A percentile compares a stretch with the other conserved stretches of the same genome.
Conservation (phyloP, 2,797 vertebrate genomes). For the Cyclura pinguis region DNA sequence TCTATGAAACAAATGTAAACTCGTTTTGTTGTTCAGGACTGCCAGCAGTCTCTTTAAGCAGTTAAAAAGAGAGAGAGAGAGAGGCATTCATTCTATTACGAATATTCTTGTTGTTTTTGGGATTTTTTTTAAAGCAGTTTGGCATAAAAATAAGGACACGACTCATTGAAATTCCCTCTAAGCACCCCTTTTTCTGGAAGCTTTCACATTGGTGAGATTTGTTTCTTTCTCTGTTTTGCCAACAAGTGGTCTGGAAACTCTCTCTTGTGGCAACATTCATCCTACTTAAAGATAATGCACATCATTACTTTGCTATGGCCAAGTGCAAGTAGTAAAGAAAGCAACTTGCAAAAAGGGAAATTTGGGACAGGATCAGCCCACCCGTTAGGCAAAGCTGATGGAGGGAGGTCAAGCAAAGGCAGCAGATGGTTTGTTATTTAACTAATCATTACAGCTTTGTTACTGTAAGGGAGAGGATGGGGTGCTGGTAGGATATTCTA, state of each 20-base stretch:
- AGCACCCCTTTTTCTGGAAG: slow-evolving; percentile 13
- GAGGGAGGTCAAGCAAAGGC: background rate
- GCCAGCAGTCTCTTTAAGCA: background rate
- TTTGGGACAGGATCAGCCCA: background rate
- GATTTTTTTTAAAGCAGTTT: slow-evolving; percentile 5
- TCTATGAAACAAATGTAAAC: background rate
- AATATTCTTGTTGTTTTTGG: background rate
- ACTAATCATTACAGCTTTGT: background rate
- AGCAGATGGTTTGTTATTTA: background rate
- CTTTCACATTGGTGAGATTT: background rate
- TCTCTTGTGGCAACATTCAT: background rate
- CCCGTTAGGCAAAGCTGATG: background rate
- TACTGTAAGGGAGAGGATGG: background rate
- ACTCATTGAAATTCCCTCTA: slow-evolving; percentile 35
- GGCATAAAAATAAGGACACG: slow-evolving; percentile 33
- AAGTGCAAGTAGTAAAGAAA: background rate
- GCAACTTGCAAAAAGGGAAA: background rate
- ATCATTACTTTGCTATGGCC: background rate
- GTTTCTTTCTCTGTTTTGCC: slow-evolving; percentile 14
- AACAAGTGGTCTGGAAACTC: background rate
- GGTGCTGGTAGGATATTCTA: background rate
- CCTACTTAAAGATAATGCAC: background rate
- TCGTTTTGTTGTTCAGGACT: slow-evolving; percentile 1
- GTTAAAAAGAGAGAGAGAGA: background rate
- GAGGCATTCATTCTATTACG: slow-evolving; percentile 3